Base-by-base conservation (phyloP, 2,113 vertebrate genomes). In the Lanius collurio region DNA sequence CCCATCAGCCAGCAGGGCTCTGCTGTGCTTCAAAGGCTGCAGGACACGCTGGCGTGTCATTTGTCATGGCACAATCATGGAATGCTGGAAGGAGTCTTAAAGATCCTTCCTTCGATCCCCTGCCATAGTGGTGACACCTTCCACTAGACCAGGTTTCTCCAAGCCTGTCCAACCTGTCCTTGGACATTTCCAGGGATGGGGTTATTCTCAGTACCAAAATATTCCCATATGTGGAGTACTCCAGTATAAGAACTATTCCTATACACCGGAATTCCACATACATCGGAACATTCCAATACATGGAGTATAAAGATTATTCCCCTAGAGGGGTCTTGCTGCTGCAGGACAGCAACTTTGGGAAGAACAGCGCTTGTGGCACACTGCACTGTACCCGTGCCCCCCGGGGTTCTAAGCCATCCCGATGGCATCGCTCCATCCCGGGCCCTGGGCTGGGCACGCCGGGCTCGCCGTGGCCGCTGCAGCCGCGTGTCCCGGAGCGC, bases 41-140 rank as follows among this genome's bases (percentile, higher is more conserved):
- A 1, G 33, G 74, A 62, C 15, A 4, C 4, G 31, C 18, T 27
- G 82, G n/a, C 5, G 1, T 31, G 42, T 44, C 68, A 16, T 19
- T 47, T 71, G 42, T n/a, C 42, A 14, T 6, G 0, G 0, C n/a
- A 41, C n/a, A 55, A 1, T 41, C 41, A 4, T 7, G 11, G 41
- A 42, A 49, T 23, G 60, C 9, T 80, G 55, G 13, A 68, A 55
- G 15, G 30, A 26, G 21, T 31, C 18, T 37, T 74, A 33, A 74
- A 52, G 68, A 31, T 42, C 1, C 0, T 24, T 39, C 41, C 1
- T 27, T 60, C 22, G n/a, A 13, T 23, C 17, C 30, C 22, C 17
- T 55, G 21, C 39, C 15, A 7, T 1, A 4, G 28, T 1, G 5
- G 26, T 30, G 14, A 55, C 41, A 35, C 30, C 35, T 83, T 76